These are phyloP conservation scores for Camarhynchus parvulus DNA, from an alignment of 2,113 vertebrate genomes.

Conservation along the genomic window DNA sequence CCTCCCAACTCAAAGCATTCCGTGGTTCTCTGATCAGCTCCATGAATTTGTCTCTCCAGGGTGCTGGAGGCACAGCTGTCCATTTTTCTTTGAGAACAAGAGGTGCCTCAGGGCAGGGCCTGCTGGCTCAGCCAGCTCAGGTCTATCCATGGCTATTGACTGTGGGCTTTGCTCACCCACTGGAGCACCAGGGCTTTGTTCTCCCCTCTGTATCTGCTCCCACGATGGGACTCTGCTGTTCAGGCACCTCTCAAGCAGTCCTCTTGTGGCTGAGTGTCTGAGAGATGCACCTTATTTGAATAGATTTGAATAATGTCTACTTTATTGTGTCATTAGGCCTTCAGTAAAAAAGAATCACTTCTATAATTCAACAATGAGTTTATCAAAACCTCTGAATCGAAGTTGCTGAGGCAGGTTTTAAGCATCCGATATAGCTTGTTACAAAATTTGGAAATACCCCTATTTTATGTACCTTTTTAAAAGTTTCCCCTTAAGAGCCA, in stretches of 20 bases:
- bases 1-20: neutral
- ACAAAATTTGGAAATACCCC: neutral
- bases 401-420: neutral
- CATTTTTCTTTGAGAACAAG: neutral
- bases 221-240: neutral
- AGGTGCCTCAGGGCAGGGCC: neutral
- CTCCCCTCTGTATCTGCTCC: neutral
- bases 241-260: neutral
- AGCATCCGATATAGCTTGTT: neutral
- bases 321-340: slow-evolving; percentile 40
- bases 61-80: neutral
- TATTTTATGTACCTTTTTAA: neutral
- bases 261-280: neutral
- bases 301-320: slow-evolving; percentile 34
- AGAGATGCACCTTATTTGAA: slow-evolving; percentile 14
- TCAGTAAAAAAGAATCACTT: slow-evolving; percentile 33
- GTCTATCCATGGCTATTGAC: neutral
- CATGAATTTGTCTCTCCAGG: neutral
- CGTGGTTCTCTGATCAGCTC: neutral
- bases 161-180: accelerated
- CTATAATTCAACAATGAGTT: neutral
- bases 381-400: neutral
- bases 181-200: neutral
- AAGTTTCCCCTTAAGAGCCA: neutral
- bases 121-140: neutral